phyloP scores from a whole-genome alignment of 2,113 vertebrate species.

The Dasyprocta punctata region DNA sequence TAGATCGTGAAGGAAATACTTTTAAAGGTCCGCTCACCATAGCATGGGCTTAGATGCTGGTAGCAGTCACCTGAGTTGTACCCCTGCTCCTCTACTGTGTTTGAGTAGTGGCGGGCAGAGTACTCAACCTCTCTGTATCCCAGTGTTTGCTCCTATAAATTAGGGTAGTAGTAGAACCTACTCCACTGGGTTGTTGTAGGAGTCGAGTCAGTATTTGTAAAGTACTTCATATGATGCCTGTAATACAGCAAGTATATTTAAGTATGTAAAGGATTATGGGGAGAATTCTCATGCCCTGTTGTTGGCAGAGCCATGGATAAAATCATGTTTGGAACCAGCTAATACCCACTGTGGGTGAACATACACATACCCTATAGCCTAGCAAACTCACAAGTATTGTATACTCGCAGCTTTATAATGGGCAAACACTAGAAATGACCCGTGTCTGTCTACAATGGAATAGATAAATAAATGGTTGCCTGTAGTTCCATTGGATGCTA shows the following conservation, averaged over 20 bases:
- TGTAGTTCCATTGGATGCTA: background rate
- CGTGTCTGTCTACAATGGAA: background rate
- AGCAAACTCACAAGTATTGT: background rate
- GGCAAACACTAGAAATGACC: background rate
- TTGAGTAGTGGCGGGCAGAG: background rate
- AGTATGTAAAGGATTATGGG: background rate
- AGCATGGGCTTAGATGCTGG: background rate
- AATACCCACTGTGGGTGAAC: background rate
- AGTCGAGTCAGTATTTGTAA: slow-evolving; percentile 39
- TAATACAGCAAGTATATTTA: background rate
- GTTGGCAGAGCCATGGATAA: background rate
- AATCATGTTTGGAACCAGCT: slow-evolving; percentile 6
- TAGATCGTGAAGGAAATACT: background rate
- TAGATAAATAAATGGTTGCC: background rate
- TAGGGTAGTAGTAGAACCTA: slow-evolving; percentile 6
- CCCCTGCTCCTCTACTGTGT: background rate
- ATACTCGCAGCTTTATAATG: background rate
- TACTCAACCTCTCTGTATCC: background rate
- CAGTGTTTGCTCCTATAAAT: background rate
- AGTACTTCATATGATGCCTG: background rate
- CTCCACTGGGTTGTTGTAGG: background rate
- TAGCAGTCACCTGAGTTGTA: background rate
- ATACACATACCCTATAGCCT: background rate
- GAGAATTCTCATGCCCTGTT: background rate
- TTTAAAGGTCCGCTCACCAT: background rate